Base-by-base conservation (phyloP, 2,888 invertebrate species). In the Podabrus alpinus region DNA sequence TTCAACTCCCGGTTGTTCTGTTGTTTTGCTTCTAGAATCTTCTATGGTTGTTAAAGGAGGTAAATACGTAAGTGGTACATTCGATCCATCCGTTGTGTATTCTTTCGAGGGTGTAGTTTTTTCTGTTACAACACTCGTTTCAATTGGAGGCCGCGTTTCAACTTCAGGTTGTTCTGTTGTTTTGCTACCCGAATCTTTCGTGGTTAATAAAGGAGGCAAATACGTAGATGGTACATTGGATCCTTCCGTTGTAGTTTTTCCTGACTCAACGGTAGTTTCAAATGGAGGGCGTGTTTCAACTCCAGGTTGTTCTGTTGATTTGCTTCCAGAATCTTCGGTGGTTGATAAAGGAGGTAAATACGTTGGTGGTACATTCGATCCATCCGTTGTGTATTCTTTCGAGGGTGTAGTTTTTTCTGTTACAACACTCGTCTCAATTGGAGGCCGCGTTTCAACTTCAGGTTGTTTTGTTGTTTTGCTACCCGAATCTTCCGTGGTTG, bases 401-500 rank as follows among this genome's bases (percentile, higher is more conserved):
- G 59, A 0, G 0, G 59, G 2, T 11, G 45, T 29, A 4, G 62
- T 69, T 10, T 59, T 60, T 59, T 25, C 19, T 24, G 17, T 19
- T 66, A 59, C 68, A 21, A 77, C 25, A 10, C 73, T 73, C 15
- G 64, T 71, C 11, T 29, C 25, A 11, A 29, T 11, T 29, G 13
- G 0, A 13, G 13, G 29, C 3, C 4, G 11, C 13, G 29, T 29
- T 13, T 13, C 13, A 29, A 29, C 4, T 29, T 11, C 29, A 4
- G 66, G 1, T 29, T 74, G 15, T 66, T 66, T 45, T 61, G 45
- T 29, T 11, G 62, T 71, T 16, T 29, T n/a, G n/a, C n/a, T n/a
- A n/a, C n/a, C n/a, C n/a, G n/a, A n/a, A n/a, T n/a, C 7, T 21
- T 4, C 7, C 7, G 21, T 21, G 7, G 21, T 21, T 7, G 21